Evolutionary conservation across 2,113 vertebrate species (phyloP), one percentile per base, ranked within the genome.

Genomic region (Burhinus bistriatus): DNA sequence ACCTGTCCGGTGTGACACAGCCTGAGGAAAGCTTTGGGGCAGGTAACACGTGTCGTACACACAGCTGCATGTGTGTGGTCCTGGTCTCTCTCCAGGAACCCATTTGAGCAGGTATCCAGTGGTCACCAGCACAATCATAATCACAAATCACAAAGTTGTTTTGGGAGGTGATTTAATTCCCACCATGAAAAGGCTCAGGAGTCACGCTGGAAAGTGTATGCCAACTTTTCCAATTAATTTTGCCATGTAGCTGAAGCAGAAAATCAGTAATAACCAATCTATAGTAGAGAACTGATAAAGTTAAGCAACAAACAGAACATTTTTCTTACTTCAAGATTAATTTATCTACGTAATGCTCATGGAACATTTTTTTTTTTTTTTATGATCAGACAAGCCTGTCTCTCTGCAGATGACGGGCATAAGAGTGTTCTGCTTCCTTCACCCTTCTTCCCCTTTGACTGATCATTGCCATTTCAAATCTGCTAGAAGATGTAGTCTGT

Each of bases 1-100:
- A 16, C 5, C 52, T 69, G 40, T 59, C 36, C 25, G 7, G 10
- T 70, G 34, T 59, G 69, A 23, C 34, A 23, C 6, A 72, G 40
- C 6, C 30, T 40, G 66, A 70, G 20, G 15, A 83, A 61, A 59
- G 25, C 32, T 49, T n/a, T 58, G 25, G 16, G 66, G 20, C 13
- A 40, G 26, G 20, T 51, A 38, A 66, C 0, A 0, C 1, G 3
- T 20, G 44, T 25, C 38, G 16, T 12, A 36, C 40, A 64, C 42
- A 34, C 7, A 66, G 42, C n/a, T 58, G 11, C 1, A 0, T n/a
- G 22, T 15, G 27, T 64, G 25, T 27, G 6, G 9, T 45, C 52
- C 45, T 57, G 21, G 29, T 45, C 9, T 72, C 19, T 40, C 40
- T 58, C 7, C 38, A n/a, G 65, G 18, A 76, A 15, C 9, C 2